A percentile compares a stretch with the other conserved stretches of the same genome.
phyloP scores from a whole-genome alignment of 1,140 invertebrate species.

The Belonocnema kinseyi region DNA sequence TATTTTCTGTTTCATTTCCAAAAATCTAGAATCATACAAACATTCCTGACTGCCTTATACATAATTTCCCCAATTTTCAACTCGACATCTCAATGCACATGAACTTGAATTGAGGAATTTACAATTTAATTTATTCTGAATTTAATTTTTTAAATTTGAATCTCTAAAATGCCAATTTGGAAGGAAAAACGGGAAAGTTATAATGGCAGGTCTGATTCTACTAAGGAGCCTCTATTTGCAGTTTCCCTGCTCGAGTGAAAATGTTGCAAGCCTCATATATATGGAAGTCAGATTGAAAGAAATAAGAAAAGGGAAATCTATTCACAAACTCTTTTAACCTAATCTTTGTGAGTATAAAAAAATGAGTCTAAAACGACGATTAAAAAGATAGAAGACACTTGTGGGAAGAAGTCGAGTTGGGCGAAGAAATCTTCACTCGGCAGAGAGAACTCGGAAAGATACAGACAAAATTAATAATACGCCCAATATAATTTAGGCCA shows the following conservation, averaged over 20 bases:
- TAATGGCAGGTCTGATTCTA: background rate
- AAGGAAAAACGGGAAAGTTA: background rate
- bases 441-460: background rate
- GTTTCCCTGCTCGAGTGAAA: background rate
- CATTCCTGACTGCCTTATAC: no score
- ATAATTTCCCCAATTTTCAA: no score
- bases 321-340: background rate
- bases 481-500: no score
- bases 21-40: no score
- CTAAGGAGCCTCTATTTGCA: constrained; percentile 13
- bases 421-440: background rate
- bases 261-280: background rate
- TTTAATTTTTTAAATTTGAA: no score
- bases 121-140: no score
- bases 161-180: no score
- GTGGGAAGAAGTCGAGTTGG: background rate
- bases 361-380: constrained; percentile 1
- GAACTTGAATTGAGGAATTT: no score
- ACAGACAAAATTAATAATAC: no score
- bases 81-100: no score
- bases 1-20: no score
- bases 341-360: constrained; percentile 6
- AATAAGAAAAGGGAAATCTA: background rate
- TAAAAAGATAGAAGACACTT: constrained; percentile 3
- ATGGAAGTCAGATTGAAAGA: background rate